These are phyloP conservation scores for Thera britannica DNA, from an alignment of 2,888 invertebrate genomes.

Conservation along the genomic window DNA sequence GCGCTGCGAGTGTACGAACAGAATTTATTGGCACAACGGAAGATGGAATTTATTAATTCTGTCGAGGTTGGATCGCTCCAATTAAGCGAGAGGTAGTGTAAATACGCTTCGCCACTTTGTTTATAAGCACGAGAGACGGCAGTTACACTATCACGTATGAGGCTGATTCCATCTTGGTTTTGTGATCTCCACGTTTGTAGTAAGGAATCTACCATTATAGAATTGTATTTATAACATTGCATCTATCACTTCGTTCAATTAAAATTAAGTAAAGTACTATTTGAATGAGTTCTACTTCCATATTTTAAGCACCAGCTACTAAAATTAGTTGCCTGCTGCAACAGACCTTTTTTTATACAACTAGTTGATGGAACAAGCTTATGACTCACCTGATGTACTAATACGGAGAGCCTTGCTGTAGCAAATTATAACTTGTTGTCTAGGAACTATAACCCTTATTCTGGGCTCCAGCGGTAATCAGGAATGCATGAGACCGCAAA, in stretches of 20 bases:
- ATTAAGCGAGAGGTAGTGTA: conserved; percentile 72
- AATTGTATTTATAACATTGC: too few species aligned
- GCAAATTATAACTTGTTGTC: not conserved
- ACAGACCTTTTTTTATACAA: too few species aligned
- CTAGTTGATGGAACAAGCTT: too few species aligned
- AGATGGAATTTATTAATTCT: conserved; percentile 78
- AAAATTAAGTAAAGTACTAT: too few species aligned
- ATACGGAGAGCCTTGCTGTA: too few species aligned
- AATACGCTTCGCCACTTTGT: conserved; percentile 69
- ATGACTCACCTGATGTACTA: too few species aligned
- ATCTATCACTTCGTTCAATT: too few species aligned
- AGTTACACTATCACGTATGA: conserved; percentile 47
- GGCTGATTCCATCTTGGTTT: conserved; percentile 31
- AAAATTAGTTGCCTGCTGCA: too few species aligned
- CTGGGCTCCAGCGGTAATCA: conserved; percentile 40
- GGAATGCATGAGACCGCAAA: conserved; percentile 54
- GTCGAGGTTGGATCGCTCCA: conserved; percentile 76
- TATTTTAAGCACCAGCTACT: too few species aligned
- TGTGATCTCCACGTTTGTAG: not conserved
- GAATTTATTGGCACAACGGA: conserved; percentile 66
- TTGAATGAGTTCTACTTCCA: too few species aligned
- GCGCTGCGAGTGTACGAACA: conserved; percentile 48
- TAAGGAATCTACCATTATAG: not conserved
- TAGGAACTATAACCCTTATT: not conserved
- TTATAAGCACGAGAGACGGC: conserved; percentile 58